Conservation (phyloP, 1,140 invertebrate species). For the Penaeus indicus region DNA sequence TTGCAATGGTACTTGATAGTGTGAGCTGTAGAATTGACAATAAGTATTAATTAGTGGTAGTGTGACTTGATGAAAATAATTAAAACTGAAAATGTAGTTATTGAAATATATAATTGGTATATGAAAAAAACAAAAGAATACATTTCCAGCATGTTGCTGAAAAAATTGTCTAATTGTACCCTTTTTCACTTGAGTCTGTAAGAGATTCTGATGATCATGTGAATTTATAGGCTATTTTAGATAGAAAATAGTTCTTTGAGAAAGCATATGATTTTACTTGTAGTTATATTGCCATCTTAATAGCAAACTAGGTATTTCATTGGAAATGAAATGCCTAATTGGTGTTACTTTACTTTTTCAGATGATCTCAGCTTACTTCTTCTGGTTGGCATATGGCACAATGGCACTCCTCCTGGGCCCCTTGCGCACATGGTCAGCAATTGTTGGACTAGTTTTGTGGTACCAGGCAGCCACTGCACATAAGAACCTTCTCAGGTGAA, state of each 20-base stretch:
- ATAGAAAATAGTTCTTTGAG: no score
- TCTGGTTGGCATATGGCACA: slow-evolving; percentile 86
- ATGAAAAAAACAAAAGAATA: neutral
- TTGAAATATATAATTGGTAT: no score
- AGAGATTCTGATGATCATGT: slow-evolving; percentile 45
- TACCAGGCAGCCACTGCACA: slow-evolving; percentile 70
- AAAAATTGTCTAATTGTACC: neutral
- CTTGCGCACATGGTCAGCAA: slow-evolving; percentile 83
- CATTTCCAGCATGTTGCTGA: neutral
- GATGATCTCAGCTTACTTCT: slow-evolving; percentile 81
- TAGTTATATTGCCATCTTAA: slow-evolving; percentile 37
- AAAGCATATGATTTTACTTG: no score
- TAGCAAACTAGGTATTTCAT: slow-evolving; percentile 8
- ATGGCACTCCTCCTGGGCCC: slow-evolving; percentile 84
- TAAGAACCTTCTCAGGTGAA: slow-evolving; percentile 43
- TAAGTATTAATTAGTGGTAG: no score
- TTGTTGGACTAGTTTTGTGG: slow-evolving; percentile 79
- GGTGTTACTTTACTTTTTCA: slow-evolving; percentile 80
- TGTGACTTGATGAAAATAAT: no score
- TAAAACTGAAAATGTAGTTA: no score
- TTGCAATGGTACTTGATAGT: no score
- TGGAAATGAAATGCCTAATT: slow-evolving; percentile 68
- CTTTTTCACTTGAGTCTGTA: slow-evolving; percentile 14
- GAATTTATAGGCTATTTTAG: slow-evolving; percentile 47
- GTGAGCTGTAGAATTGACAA: no score